Base-by-base conservation (phyloP, 2,113 vertebrate genomes). In the Sula dactylatra region DNA sequence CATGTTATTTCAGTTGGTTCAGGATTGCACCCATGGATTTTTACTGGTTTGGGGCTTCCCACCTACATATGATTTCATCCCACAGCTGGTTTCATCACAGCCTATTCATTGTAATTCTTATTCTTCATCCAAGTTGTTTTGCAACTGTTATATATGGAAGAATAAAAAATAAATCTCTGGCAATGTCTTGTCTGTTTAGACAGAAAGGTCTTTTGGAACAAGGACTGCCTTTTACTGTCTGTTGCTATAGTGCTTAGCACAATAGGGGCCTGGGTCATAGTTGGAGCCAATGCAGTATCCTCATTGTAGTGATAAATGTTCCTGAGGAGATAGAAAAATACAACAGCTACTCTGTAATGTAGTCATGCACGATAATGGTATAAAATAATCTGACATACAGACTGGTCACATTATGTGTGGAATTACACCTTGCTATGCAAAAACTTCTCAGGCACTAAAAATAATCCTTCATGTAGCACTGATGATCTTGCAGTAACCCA, bases 241-340 rank as follows among this genome's bases (percentile, higher is more conserved):
- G 90, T 90, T 95, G 88, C 90, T 94, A 88, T 86, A 94, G 90
- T 59, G 82, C 77, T 80, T 71, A 10, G 25, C 88, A 94, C 88
- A 97, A 92, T 2, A 72, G 92, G 61, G 88, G 77, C 70, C 69
- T 82, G 83, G 83, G 88, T 94, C 88, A 91, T 65, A 50, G 4
- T 0, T 76, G 66, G 54, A 93, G 72, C 74, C 44, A 56, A 6
- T 76, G 81, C 70, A 91, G 73, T 55, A 89, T 64, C 71, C 40
- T 79, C 72, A 47, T 5, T 92, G 58, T 69, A 76, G 81, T 49
- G 45, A 91, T 34, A 79, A 92, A 49, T 73, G 84, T 61, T 87
- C 88, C 81, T 55, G 81, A 82, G 78, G 78, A 93, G 70, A 59
- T 0, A 77, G 62, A 72, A 96, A 72, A 89, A 89, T 42, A 85